Conservation (phyloP, 2,797 vertebrate genomes). For the Spizella passerina region DNA sequence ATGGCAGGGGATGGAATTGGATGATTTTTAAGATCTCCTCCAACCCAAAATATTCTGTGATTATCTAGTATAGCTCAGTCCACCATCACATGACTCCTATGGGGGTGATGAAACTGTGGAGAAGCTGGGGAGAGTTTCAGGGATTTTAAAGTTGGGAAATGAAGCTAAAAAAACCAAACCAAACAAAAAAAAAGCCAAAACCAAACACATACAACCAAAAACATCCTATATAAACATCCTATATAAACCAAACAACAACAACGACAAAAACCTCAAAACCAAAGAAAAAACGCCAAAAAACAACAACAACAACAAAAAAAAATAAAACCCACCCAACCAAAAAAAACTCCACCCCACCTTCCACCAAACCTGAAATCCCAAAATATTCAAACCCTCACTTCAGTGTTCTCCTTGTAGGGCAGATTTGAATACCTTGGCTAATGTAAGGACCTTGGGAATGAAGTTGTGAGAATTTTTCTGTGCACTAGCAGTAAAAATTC, state of each 20-base stretch:
- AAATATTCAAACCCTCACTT: background rate
- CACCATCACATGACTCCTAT: accelerated
- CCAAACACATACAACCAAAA: too few species aligned
- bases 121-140: too few species aligned
- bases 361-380: background rate
- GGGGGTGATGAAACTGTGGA: too few species aligned
- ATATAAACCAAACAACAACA: too few species aligned
- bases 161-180: too few species aligned
- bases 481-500: background rate
- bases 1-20: accelerated
- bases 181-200: too few species aligned
- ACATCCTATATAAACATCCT: too few species aligned
- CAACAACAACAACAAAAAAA: too few species aligned
- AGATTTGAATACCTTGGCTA: background rate
- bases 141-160: too few species aligned
- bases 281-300: too few species aligned
- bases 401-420: background rate
- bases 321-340: too few species aligned
- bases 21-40: accelerated
- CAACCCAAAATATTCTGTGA: background rate
- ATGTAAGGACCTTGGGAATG: background rate
- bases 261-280: too few species aligned
- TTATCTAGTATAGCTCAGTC: background rate
- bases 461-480: background rate
- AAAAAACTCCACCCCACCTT: accelerated